These are phyloP conservation scores for Acanthiza pusilla DNA, from an alignment of 2,797 vertebrate genomes.

Conservation along the genomic window DNA sequence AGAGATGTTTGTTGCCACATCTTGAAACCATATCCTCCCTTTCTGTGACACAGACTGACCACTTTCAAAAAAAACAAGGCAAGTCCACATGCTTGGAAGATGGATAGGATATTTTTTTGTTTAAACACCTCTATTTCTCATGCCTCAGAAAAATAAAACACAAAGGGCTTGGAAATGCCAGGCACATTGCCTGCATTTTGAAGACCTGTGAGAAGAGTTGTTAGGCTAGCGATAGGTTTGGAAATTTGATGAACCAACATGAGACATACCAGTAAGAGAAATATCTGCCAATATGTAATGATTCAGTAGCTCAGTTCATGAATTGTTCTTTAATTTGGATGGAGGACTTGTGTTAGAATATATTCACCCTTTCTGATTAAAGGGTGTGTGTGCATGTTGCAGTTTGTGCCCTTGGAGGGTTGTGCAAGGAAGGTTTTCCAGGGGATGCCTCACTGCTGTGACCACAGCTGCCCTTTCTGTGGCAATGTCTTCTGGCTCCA, in stretches of 20 bases:
- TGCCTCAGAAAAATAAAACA: background rate
- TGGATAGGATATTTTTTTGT: background rate
- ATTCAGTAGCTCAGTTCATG: background rate
- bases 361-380: background rate
- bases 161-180: background rate
- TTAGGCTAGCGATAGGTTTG: background rate
- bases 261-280: background rate
- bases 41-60: background rate
- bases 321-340: background rate
- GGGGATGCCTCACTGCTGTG: background rate
- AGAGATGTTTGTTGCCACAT: background rate
- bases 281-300: background rate
- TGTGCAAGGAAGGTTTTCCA: background rate
- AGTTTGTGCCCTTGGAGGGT: background rate
- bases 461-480: background rate
- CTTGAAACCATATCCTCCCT: background rate
- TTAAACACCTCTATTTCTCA: background rate
- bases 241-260: background rate
- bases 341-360: background rate
- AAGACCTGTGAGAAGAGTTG: background rate
- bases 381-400: accelerated
- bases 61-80: background rate
- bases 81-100: background rate
- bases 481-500: background rate
- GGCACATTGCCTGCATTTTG: background rate